phyloP scores from a whole-genome alignment of 2,797 vertebrate genomes.

The Hoplostethus mediterraneus region DNA sequence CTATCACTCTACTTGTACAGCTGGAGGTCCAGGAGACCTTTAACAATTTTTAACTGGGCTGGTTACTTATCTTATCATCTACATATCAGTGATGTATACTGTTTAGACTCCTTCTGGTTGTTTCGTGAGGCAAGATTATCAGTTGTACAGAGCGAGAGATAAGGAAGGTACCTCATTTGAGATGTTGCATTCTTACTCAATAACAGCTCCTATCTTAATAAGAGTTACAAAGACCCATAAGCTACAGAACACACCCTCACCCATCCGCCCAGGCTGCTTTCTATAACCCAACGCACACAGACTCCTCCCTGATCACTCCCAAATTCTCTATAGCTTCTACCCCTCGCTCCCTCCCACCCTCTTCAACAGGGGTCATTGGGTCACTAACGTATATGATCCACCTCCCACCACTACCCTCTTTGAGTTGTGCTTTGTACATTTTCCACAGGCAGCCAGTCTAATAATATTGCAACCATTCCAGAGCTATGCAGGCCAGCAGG shows the following conservation, averaged over 20 bases:
- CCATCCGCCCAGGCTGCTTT: not conserved
- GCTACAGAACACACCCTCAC: not conserved
- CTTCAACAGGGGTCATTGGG: conserved; percentile 32
- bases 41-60: not conserved
- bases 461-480: conserved; percentile 38
- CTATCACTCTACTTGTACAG: not conserved
- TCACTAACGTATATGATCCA: conserved; percentile 31
- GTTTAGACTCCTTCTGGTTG: not conserved
- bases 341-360: not conserved
- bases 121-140: not conserved
- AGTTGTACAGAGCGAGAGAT: conserved; percentile 13
- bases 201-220: not conserved
- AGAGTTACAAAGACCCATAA: conserved; percentile 6
- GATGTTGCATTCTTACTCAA: not conserved
- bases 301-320: conserved; percentile 11
- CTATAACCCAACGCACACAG: not conserved
- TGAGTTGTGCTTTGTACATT: conserved; percentile 34
- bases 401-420: conserved; percentile 10
- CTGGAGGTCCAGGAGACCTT: not conserved
- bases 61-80: conserved; percentile 8
- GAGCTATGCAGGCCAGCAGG: not conserved
- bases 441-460: conserved; percentile 14
- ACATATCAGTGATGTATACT: not conserved
- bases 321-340: not conserved
- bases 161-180: not conserved